Evolutionary conservation across 2,113 vertebrate genomes (phyloP), one percentile per base, ranked within the genome.

Genomic region (Thalassarche chlororhynchos): DNA sequence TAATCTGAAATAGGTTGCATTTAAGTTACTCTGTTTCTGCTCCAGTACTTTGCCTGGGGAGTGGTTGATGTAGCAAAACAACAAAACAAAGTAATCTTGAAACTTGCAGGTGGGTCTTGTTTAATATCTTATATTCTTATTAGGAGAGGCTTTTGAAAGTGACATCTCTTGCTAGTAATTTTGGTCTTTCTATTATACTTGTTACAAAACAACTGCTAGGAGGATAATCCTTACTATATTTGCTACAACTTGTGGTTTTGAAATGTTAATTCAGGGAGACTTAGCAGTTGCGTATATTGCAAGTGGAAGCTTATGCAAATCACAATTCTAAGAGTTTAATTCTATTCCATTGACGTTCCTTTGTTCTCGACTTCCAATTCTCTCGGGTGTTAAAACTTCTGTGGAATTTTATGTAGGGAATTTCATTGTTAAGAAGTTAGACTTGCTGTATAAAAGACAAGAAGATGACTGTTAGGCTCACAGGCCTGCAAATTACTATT

Each of bases 261-360:
- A 87, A 90, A 70, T 89, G 89, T 65, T 93, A 90, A 88, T 94
- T 90, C 25, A 44, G 44, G 14, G 66, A 86, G 60, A 46, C 14
- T 84, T 80, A 58, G 66, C 31, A 83, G 29, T 84, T 71, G 18
- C 2, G 4, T 87, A 6, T 92, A 38, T 44, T 83, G n/a, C 66
- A 62, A 62, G 49, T 70, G 75, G 78, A 80, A 92, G 46, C 26
- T 84, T 92, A 95, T 66, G 85, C 79, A 96, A 95, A 93, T 87
- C 32, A 11, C 17, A 42, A 2, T 82, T 91, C 28, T 64, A 60
- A 51, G 68, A 55, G 32, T 79, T 96, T 84, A 36, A 91, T 91
- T 89, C 34, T 72, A 2, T 69, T 91, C 21, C 2, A 40, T 46
- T 89, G 54, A 52, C 18, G 8, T 91, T 95, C 49, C 42, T 94